These are phyloP conservation scores for Synanthedon andrenaeformis DNA, from an alignment of 2,888 invertebrate genomes.

Conservation along the genomic window DNA sequence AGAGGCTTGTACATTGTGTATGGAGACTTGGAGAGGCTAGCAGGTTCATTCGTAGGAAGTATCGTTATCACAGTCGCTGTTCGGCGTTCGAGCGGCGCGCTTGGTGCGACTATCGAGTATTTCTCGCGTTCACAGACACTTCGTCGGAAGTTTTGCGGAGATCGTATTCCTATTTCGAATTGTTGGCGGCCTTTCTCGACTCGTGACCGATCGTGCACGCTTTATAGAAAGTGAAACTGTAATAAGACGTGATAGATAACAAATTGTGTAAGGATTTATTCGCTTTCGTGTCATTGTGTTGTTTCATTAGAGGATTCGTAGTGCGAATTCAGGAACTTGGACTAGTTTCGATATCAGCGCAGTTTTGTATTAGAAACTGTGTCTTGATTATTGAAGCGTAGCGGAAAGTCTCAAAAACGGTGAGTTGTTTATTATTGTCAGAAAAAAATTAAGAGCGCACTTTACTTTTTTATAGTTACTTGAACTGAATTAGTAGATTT, in stretches of 20 bases:
- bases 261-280: slow-evolving; percentile 44
- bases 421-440: slow-evolving; percentile 22
- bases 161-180: slow-evolving; percentile 40
- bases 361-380: slow-evolving; percentile 58
- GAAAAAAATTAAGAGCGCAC: too few relatives aligned
- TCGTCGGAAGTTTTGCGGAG: slow-evolving; percentile 57
- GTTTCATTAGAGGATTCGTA: slow-evolving; percentile 37
- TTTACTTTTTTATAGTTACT: not conserved
- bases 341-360: slow-evolving; percentile 61
- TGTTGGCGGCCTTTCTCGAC: slow-evolving; percentile 31
- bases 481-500: too few relatives aligned
- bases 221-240: slow-evolving; percentile 55
- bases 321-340: slow-evolving; percentile 31
- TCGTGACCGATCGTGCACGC: slow-evolving; percentile 43
- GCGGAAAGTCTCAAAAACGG: slow-evolving; percentile 36
- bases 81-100: slow-evolving; percentile 58
- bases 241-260: slow-evolving; percentile 43
- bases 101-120: slow-evolving; percentile 25
- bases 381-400: slow-evolving; percentile 54
- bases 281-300: slow-evolving; percentile 40
- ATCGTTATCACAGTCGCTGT: slow-evolving; percentile 68
- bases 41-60: slow-evolving; percentile 58
- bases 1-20: slow-evolving; percentile 49
- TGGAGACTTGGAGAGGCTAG: slow-evolving; percentile 52
- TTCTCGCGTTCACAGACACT: slow-evolving; percentile 24